Conservation (phyloP, 1,140 invertebrate genomes). For the Melipona quadrifasciata region DNA sequence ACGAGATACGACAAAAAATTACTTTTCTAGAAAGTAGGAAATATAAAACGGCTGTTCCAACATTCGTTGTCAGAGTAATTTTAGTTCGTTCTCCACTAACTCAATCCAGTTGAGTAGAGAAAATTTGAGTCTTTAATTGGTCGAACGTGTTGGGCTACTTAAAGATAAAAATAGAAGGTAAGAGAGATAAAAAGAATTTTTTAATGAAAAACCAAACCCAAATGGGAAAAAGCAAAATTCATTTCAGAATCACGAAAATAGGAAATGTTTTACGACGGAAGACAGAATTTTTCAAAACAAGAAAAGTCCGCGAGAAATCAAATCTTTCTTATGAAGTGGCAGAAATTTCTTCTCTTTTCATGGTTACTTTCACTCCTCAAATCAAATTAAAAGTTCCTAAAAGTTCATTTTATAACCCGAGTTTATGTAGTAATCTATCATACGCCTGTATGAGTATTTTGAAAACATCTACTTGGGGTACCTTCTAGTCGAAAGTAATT, state of each 20-base stretch:
- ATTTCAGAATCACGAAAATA: no score
- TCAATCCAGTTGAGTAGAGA: background rate
- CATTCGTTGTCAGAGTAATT: conserved; percentile 84
- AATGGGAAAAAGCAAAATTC: no score
- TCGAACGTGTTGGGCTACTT: background rate
- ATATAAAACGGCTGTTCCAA: conserved; percentile 80
- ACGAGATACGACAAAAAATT: conserved; percentile 82
- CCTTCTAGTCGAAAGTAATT: background rate
- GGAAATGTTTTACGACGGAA: no score
- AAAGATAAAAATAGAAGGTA: background rate
- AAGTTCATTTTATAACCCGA: background rate
- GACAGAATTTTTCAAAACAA: background rate
- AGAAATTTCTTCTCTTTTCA: background rate
- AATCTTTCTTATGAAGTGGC: background rate
- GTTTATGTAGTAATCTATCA: background rate
- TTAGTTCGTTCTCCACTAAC: conserved; percentile 66
- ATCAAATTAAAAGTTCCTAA: background rate
- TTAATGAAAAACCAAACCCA: no score
- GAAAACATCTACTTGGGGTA: background rate
- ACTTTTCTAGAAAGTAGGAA: conserved; percentile 79
- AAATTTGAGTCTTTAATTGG: background rate
- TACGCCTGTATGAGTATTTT: background rate
- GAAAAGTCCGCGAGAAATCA: background rate
- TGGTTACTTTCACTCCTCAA: no score
- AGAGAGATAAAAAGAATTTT: background rate